Conservation (phyloP, 2,888 invertebrate species). For the Heteromyza rotundicornis region DNA sequence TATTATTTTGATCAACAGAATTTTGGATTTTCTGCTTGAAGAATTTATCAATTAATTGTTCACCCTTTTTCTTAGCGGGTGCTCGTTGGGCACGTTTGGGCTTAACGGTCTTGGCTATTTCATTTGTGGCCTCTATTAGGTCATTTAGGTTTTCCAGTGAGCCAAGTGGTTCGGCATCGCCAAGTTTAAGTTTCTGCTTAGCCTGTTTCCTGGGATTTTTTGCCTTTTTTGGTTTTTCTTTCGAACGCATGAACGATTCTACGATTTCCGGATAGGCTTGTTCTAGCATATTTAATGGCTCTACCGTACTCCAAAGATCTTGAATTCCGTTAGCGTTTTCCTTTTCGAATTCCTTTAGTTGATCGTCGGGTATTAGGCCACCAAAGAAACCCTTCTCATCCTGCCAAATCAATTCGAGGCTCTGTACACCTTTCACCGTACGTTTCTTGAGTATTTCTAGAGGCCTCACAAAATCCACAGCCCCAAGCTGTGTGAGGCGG, state of each 20-base stretch:
- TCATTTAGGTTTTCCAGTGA: slow-evolving; percentile 42
- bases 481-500: slow-evolving; percentile 19
- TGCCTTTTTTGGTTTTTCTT: slow-evolving; percentile 65
- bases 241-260: slow-evolving; percentile 66
- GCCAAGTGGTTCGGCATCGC: slow-evolving; percentile 39
- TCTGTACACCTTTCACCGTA: slow-evolving; percentile 68
- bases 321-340: slow-evolving; percentile 63
- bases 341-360: slow-evolving; percentile 64
- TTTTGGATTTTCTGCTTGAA: slow-evolving; percentile 34
- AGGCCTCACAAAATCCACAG: slow-evolving; percentile 59
- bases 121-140: slow-evolving; percentile 43
- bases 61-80: slow-evolving; percentile 37
- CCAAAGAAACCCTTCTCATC: slow-evolving; percentile 68
- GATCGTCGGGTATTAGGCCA: slow-evolving; percentile 68
- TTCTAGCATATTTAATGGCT: slow-evolving; percentile 71
- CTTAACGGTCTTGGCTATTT: slow-evolving; percentile 42
- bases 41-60: slow-evolving; percentile 59
- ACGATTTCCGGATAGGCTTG: slow-evolving; percentile 71
- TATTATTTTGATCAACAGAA: not conserved
- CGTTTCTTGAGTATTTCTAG: slow-evolving; percentile 67
- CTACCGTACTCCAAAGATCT: slow-evolving; percentile 71
- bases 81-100: slow-evolving; percentile 44
- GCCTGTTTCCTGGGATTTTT: slow-evolving; percentile 31
- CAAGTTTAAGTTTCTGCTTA: slow-evolving; percentile 23
- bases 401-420: slow-evolving; percentile 76